Evolutionary conservation across 1,140 invertebrate genomes (phyloP).

Genomic region (Drepana arcuata): DNA sequence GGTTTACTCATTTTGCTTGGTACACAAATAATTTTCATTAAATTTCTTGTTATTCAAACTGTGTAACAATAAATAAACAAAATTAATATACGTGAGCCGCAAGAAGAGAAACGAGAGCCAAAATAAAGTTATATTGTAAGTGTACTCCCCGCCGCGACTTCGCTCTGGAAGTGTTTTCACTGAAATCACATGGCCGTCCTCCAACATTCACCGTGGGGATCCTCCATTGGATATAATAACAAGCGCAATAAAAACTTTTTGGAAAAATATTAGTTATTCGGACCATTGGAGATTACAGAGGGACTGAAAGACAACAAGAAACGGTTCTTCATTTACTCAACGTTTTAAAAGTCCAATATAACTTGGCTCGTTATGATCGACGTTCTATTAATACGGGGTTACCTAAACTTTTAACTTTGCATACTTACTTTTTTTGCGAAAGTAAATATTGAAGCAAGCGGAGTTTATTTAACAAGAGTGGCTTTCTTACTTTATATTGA

Average conservation of each 20-base stretch:
- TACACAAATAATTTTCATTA: too few relatives aligned
- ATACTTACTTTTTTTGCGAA: conserved; percentile 1
- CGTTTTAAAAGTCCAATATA: conserved; percentile 20
- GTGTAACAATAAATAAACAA: neutral
- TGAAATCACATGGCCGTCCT: conserved; percentile 9
- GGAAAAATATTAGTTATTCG: conserved; percentile 27
- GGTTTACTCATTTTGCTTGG: too few relatives aligned
- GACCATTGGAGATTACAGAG: conserved; percentile 19
- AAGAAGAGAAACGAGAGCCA: conserved; percentile 1
- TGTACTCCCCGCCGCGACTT: conserved; percentile 4
- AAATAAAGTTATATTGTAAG: conserved; percentile 10
- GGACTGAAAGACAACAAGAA: conserved; percentile 26
- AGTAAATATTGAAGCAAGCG: conserved; percentile 1
- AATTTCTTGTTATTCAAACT: too few relatives aligned
- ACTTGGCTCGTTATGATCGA: conserved; percentile 14
- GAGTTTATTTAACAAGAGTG: conserved; percentile 6
- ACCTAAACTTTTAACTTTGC: conserved; percentile 4
- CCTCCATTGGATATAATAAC: conserved; percentile 24
- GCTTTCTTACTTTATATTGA: conserved; percentile 13
- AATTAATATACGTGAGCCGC: conserved; percentile 8
- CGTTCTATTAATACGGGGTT: conserved; percentile 5
- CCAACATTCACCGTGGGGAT: conserved; percentile 16
- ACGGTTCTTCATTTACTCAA: conserved; percentile 21
- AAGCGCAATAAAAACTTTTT: conserved; percentile 34
- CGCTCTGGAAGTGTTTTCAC: conserved; percentile 13